phyloP scores from a whole-genome alignment of 2,113 vertebrate species.

The Chloroceryle aenea region DNA sequence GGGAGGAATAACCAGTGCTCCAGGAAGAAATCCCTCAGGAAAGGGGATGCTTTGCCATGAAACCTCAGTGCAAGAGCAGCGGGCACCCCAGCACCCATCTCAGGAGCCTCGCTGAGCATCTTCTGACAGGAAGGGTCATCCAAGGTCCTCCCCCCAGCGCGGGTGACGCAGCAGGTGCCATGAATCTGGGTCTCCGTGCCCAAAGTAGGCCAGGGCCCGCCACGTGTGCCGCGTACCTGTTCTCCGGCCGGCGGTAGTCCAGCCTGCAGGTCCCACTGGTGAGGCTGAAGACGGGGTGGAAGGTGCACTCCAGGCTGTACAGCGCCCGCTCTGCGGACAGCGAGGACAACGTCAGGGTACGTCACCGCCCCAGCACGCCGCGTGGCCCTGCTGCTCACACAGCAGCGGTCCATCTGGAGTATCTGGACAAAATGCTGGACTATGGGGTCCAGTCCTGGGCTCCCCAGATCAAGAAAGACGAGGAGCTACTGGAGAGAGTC shows the following conservation, averaged over 20 bases:
- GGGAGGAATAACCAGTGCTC: not conserved
- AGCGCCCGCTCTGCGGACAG: slow-evolving; percentile 86
- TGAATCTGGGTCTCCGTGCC: not conserved
- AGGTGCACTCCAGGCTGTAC: slow-evolving; percentile 94
- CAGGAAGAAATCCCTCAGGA: not conserved
- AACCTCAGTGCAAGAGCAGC: not conserved
- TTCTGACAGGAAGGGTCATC: not conserved
- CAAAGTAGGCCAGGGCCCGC: not conserved
- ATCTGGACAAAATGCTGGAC: not conserved
- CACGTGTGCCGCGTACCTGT: slow-evolving; percentile 78
- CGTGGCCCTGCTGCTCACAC: rapidly evolving
- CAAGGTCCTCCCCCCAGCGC: not conserved
- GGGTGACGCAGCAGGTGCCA: not conserved
- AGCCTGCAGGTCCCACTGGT: slow-evolving; percentile 89
- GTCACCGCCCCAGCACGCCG: not conserved
- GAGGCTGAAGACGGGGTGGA: slow-evolving; percentile 94
- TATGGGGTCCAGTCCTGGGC: not conserved
- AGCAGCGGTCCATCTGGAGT: rapidly evolving
- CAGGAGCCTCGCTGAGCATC: not conserved
- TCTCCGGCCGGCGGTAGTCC: slow-evolving; percentile 92
- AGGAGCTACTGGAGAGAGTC: not conserved
- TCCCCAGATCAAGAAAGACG: not conserved
- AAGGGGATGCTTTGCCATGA: not conserved
- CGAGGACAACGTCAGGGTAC: not conserved
- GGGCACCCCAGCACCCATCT: not conserved